Evolutionary conservation across 1,140 invertebrate genomes (phyloP), one percentile per base, ranked within the genome.

Genomic region (Phocides pigmalion): DNA sequence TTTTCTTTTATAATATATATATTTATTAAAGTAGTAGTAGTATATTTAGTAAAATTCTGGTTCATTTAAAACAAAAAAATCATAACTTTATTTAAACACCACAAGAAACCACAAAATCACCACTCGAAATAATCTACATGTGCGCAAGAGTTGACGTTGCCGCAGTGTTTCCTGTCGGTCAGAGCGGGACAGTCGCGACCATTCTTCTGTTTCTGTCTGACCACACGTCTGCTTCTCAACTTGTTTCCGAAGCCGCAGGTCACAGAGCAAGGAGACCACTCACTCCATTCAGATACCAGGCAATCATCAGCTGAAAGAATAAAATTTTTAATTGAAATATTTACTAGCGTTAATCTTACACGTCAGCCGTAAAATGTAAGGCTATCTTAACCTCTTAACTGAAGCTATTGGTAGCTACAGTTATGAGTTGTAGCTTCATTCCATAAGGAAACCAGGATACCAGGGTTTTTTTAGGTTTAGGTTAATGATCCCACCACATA

Each of bases 191-290:
- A 97, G 3, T 93, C 82, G 65, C 90, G 91, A 0, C 96, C 96
- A 1, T 95, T 94, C 64, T 92, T 83, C 2, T 94, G 86, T 39
- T 73, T 86, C 25, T 77, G 59, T 14, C 84, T 69, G 4, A 89
- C 9, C 0, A 91, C 74, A 0, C 90, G 87, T 32, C 96, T 87
- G 0, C 92, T 93, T 35, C 95, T 89, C 62, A 93, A 91, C 68
- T 93, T 92, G 0, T 93, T 83, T 0, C 95, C 95, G 20, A 93
- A 92, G 0, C 95, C 95, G 70, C 95, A 96, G 1, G 93, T 93
- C 0, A 92, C 93, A 0, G 93, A 94, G 75, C 95, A 96, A 0
- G 93, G 92, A 0, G 93, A 92, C 94, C 94, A 96, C n/a, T 92
- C 84, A 8, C 93, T 92, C 95, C 95, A 96, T n/a, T 92, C 76